These are phyloP conservation scores for Trichopoda pennipes DNA, from an alignment of 2,888 invertebrate species.

Conservation along the genomic window DNA sequence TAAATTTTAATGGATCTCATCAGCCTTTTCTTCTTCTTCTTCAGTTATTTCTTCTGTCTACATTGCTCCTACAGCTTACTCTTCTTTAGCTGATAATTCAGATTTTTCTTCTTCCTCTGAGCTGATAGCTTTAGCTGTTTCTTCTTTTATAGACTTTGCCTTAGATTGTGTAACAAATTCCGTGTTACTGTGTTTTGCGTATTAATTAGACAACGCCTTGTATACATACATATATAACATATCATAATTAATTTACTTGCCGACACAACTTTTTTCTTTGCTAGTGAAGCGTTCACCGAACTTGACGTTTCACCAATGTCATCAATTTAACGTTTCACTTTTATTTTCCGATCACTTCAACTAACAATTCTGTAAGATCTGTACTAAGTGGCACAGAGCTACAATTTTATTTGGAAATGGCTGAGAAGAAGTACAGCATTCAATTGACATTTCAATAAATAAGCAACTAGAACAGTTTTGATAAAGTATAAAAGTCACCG, in stretches of 20 bases:
- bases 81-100: background rate
- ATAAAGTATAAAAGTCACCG: too few relatives aligned
- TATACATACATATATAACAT: conserved; percentile 68
- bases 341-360: conserved; percentile 87
- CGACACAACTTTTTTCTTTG: too few relatives aligned
- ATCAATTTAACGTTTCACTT: too few relatives aligned
- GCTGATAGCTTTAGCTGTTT: conserved; percentile 33
- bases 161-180: conserved; percentile 39
- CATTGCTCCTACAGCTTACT: conserved; percentile 22
- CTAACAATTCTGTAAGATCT: conserved; percentile 82
- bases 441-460: too few relatives aligned
- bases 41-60: conserved; percentile 36
- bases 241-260: conserved; percentile 71
- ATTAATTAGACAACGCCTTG: conserved; percentile 67
- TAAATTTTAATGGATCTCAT: too few relatives aligned
- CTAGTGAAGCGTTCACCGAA: too few relatives aligned
- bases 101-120: conserved; percentile 45
- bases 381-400: conserved; percentile 64
- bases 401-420: too few relatives aligned
- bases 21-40: conserved; percentile 6
- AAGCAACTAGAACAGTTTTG: too few relatives aligned
- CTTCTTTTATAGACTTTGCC: conserved; percentile 60
- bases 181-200: conserved; percentile 52
- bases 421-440: too few relatives aligned
- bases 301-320: too few relatives aligned